Conservation (phyloP, 2,113 vertebrate genomes). For the Amphiprion ocellaris region DNA sequence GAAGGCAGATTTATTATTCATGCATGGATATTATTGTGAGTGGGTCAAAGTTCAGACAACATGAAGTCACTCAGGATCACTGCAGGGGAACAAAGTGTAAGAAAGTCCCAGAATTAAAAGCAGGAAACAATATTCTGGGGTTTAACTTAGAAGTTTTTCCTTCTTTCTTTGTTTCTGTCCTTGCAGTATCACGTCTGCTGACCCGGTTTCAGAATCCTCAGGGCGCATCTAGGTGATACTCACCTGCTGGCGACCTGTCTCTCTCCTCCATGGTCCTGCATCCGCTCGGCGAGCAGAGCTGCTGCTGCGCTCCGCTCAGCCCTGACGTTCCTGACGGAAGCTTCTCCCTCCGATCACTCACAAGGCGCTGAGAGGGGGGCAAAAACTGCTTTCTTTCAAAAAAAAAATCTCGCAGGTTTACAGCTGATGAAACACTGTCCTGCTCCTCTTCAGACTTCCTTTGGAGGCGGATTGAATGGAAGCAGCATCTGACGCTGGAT, state of each 20-base stretch:
- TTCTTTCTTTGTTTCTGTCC: neutral
- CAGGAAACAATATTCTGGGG: neutral
- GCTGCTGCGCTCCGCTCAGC: slow-evolving; percentile 59
- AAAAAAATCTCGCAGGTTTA: neutral
- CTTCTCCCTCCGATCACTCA: slow-evolving; percentile 26
- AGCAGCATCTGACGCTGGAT: slow-evolving; percentile 47
- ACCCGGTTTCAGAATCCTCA: slow-evolving; percentile 37
- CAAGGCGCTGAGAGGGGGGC: neutral
- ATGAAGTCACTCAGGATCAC: neutral
- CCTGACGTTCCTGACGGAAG: slow-evolving; percentile 20
- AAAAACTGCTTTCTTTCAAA: neutral
- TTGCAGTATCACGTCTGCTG: neutral
- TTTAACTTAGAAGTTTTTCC: too few relatives aligned
- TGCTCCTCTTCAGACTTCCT: too few relatives aligned
- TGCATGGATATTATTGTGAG: neutral
- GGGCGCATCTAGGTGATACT: slow-evolving; percentile 48
- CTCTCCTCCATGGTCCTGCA: slow-evolving; percentile 86
- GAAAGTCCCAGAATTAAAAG: neutral
- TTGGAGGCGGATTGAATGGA: slow-evolving; percentile 44
- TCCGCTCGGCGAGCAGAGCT: slow-evolving; percentile 73
- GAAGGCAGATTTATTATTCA: neutral
- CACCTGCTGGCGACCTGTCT: slow-evolving; percentile 86
- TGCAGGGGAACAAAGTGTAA: neutral
- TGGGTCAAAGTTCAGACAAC: slow-evolving; percentile 31
- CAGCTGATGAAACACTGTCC: neutral